Evolutionary conservation across 2,888 invertebrate species (phyloP).

Genomic region (Anoncus sp.): DNA sequence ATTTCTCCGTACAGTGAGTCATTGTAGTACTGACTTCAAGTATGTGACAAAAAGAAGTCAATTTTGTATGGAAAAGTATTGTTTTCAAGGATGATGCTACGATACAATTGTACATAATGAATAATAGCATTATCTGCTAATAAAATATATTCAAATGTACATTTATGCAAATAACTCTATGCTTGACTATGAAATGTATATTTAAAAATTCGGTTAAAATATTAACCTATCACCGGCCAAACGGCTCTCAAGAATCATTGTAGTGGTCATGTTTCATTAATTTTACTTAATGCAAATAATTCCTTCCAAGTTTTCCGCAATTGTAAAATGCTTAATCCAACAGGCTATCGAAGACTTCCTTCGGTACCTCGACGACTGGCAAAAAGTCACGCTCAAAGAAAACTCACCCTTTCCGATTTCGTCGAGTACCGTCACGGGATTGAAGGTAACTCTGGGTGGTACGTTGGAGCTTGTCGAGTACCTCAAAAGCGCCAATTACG

Average conservation of each 20-base stretch:
- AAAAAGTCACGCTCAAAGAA: constrained; percentile 7
- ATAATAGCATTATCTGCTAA: constrained; percentile 5
- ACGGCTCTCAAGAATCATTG: too few relatives aligned
- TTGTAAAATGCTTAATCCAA: constrained; percentile 25
- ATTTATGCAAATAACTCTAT: constrained; percentile 15
- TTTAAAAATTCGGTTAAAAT: constrained; percentile 44
- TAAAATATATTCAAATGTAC: constrained; percentile 14
- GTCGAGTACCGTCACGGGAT: constrained; percentile 51
- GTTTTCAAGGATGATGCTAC: constrained; percentile 4
- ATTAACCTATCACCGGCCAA: too few relatives aligned
- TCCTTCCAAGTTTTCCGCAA: constrained; percentile 17
- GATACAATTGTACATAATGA: constrained; percentile 1
- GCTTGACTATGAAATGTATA: constrained; percentile 5
- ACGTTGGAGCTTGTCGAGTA: constrained; percentile 54
- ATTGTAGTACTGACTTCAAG: constrained; percentile 1
- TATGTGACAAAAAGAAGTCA: not conserved
- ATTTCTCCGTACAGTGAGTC: not conserved
- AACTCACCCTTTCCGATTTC: constrained; percentile 21
- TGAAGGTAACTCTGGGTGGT: constrained; percentile 56
- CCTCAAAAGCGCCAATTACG: constrained; percentile 37
- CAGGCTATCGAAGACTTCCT: constrained; percentile 39
- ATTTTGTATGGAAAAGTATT: not conserved
- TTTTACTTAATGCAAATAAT: constrained; percentile 20
- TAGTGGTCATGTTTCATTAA: constrained; percentile 1
- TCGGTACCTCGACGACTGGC: constrained; percentile 28